Evolutionary conservation across 1,140 invertebrate genomes (phyloP).

Genomic region (Trialeurodes vaporariorum): DNA sequence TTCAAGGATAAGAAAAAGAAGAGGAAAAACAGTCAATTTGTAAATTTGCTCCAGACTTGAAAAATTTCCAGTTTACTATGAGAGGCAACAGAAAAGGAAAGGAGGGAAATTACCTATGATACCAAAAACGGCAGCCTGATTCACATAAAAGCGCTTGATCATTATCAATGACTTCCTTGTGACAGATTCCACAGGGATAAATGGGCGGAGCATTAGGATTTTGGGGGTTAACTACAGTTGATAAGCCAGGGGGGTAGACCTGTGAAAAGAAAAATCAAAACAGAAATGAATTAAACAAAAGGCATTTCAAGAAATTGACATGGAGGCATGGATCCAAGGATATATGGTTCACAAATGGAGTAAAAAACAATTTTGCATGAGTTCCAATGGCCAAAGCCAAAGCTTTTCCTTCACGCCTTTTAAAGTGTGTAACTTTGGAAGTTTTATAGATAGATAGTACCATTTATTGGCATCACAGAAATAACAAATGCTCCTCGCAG

Average conservation of each 20-base stretch:
- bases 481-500: no score
- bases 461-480: no score
- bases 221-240: conserved; percentile 96
- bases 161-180: conserved; percentile 97
- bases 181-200: conserved; percentile 91
- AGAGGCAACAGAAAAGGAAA: neutral
- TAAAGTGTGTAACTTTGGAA: no score
- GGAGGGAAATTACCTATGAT: conserved; percentile 63
- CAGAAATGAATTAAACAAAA: conserved; percentile 12
- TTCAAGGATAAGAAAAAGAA: no score
- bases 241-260: conserved; percentile 86
- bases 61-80: no score
- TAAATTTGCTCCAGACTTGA: no score
- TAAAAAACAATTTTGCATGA: conserved; percentile 7
- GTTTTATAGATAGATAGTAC: no score
- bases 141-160: conserved; percentile 97
- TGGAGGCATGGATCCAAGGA: conserved; percentile 5
- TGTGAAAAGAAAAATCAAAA: conserved; percentile 28
- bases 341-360: no score
- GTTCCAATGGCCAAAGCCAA: no score
- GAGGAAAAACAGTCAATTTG: no score
- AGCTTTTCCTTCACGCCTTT: no score
- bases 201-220: conserved; percentile 97
- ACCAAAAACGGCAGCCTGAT: conserved; percentile 98
- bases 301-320: conserved; percentile 8